Evolutionary conservation across 2,888 invertebrate species (phyloP).

Genomic region (Scaptomyza parva): DNA sequence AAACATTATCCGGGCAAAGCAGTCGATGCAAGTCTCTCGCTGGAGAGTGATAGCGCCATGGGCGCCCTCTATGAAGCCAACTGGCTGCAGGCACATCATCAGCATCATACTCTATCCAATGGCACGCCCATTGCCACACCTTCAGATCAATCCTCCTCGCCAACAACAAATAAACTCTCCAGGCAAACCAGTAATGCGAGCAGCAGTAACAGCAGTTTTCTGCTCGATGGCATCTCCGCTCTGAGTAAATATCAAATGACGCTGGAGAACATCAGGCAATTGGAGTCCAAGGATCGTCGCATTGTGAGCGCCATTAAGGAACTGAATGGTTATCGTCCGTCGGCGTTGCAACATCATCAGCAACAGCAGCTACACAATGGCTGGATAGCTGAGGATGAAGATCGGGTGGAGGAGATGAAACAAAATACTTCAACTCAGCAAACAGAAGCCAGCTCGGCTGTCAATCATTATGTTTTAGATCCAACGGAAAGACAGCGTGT

Average conservation of each 20-base stretch:
- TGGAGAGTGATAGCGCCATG: slow-evolving; percentile 90
- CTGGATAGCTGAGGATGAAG: slow-evolving; percentile 85
- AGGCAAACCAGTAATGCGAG: slow-evolving; percentile 60
- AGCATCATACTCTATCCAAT: slow-evolving; percentile 23
- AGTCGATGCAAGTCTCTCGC: slow-evolving; percentile 88
- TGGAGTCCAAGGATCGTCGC: slow-evolving; percentile 83
- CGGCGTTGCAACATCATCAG: slow-evolving; percentile 86
- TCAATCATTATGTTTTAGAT: slow-evolving; percentile 81
- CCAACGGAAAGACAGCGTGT: slow-evolving; percentile 74
- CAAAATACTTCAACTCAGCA: background rate
- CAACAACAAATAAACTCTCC: slow-evolving; percentile 28
- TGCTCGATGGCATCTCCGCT: slow-evolving; percentile 81
- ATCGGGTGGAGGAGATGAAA: too few relatives aligned
- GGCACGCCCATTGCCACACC: background rate
- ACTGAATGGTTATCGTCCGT: slow-evolving; percentile 88
- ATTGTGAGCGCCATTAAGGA: slow-evolving; percentile 87
- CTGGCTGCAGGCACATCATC: slow-evolving; percentile 90
- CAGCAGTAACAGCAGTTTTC: slow-evolving; percentile 64
- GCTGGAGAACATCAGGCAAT: slow-evolving; percentile 85
- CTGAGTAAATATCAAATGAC: slow-evolving; percentile 88
- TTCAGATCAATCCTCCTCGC: slow-evolving; percentile 6
- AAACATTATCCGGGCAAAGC: slow-evolving; percentile 94
- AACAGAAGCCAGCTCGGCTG: slow-evolving; percentile 12
- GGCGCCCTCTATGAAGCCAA: slow-evolving; percentile 93
- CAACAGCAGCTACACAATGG: slow-evolving; percentile 86